Percentiles rank a stretch among this genome's conserved stretches.
Evolutionary conservation across 2,797 vertebrate genomes (phyloP).

Genomic region (Tachyglossus aculeatus): DNA sequence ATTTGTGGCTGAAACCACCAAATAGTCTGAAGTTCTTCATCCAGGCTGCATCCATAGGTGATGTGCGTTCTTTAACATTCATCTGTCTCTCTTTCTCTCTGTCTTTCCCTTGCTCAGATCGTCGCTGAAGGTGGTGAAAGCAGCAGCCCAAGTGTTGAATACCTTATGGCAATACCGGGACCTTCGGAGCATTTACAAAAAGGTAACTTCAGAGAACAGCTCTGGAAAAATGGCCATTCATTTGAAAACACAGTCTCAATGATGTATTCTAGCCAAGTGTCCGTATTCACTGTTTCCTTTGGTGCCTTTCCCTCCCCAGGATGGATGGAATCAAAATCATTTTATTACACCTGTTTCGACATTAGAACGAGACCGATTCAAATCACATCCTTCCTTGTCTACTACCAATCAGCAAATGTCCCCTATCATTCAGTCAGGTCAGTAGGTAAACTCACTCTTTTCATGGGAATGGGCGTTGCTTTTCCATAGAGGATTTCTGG

Average conservation of each 20-base stretch:
- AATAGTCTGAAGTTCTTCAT: not conserved
- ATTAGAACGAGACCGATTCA: slow-evolving; percentile 92
- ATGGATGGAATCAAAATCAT: slow-evolving; percentile 99
- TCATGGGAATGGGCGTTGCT: not conserved
- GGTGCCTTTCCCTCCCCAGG: slow-evolving; percentile 73
- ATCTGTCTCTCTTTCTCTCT: no score
- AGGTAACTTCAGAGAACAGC: slow-evolving; percentile 77
- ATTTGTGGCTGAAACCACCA: not conserved
- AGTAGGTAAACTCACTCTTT: slow-evolving; percentile 34
- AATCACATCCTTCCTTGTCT: slow-evolving; percentile 91
- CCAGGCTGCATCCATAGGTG: not conserved
- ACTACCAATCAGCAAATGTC: slow-evolving; percentile 92
- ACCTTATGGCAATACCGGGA: slow-evolving; percentile 97
- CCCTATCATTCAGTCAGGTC: slow-evolving; percentile 92
- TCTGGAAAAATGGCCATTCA: slow-evolving; percentile 21
- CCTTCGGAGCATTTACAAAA: slow-evolving; percentile 97
- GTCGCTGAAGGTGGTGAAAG: slow-evolving; percentile 96
- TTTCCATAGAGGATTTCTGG: no score
- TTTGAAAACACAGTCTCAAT: not conserved
- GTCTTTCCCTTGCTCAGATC: slow-evolving; percentile 74
- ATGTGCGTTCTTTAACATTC: not conserved
- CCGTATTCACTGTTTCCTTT: slow-evolving; percentile 40
- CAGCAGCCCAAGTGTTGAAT: slow-evolving; percentile 95
- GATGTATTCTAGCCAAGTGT: slow-evolving; percentile 28
- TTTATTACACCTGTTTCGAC: slow-evolving; percentile 97